Base-by-base conservation (phyloP, 2,113 vertebrate genomes). In the Eulemur rufifrons region DNA sequence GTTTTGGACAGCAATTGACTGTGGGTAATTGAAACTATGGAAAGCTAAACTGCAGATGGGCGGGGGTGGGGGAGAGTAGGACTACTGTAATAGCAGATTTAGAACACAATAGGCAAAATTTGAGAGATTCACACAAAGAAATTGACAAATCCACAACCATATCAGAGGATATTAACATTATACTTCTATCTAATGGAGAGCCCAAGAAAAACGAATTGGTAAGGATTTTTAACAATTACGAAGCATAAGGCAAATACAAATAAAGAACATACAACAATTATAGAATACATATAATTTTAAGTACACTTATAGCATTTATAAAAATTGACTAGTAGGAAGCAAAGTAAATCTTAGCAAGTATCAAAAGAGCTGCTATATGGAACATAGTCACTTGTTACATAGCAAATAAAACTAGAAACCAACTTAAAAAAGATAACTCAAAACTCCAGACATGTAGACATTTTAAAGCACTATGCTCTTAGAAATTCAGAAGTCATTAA, bases 121-220 rank as follows among this genome's bases (percentile, higher is more conserved):
- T 84, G 29, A 96, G 6, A 77, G 54, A 95, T 97, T 76, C 69
- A 92, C 27, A 91, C 34, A 88, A 23, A 96, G 42, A 96, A 95
- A 76, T 2, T 69, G 3, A 91, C 37, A 96, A 73, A 86, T 17
- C 14, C 37, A 91, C 34, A 96, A 61, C 8, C 23, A 17, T 45
- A 73, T 42, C 27, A 66, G 5, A 74, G 37, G 13, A 78, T 68
- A 87, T 52, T 74, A 87, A 96, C 13, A 76, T 56, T 56, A 56
- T 66, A 83, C 2, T 90, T 73, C 47, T 64, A 21, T 45, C 56
- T 78, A 76, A 94, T 6, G 54, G 69, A 88, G 37, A 78, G 34
- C 34, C 34, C 54, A 88, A 59, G 18, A 63, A 81, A 93, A 86
- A 71, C 18, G 76, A 86, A 90, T 20, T 39, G 8, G 6, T 32